Evolutionary conservation across 2,113 vertebrate species (phyloP).

Genomic region (Ctenodactylus gundi): DNA sequence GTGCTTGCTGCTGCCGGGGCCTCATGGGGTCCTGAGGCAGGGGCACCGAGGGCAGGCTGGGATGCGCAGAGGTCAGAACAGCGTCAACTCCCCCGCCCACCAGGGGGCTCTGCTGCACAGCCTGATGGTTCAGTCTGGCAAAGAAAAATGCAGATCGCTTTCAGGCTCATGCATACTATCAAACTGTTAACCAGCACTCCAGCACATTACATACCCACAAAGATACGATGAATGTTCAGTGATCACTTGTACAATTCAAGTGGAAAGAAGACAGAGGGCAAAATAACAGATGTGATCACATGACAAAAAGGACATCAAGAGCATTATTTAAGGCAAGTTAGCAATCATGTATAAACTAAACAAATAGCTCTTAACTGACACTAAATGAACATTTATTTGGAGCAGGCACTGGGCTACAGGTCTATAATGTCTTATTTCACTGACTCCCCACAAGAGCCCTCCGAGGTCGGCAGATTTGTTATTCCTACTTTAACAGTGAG

Average conservation of each 20-base stretch:
- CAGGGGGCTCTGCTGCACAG: slow-evolving; percentile 81
- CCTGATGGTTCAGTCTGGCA: slow-evolving; percentile 82
- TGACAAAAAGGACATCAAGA: not conserved
- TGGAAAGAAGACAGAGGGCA: not conserved
- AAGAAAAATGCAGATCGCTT: not conserved
- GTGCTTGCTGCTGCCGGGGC: slow-evolving; percentile 80
- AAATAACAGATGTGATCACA: not conserved
- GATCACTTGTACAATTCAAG: not conserved
- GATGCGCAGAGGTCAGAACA: slow-evolving; percentile 67
- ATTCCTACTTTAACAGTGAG: not conserved
- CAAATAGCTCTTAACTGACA: not conserved
- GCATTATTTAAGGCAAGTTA: not conserved
- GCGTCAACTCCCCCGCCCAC: slow-evolving; percentile 77
- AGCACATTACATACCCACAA: not conserved
- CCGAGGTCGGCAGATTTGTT: not conserved
- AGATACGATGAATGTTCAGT: not conserved
- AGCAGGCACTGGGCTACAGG: not conserved
- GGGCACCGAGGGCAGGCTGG: slow-evolving; percentile 59
- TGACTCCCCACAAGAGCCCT: not conserved
- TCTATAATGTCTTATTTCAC: not conserved
- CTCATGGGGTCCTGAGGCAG: slow-evolving; percentile 80
- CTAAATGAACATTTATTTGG: not conserved
- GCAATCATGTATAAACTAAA: not conserved
- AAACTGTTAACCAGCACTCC: not conserved
- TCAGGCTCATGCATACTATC: not conserved